These are phyloP conservation scores for Danionella dracula DNA, from an alignment of 2,797 vertebrate species.

Conservation along the genomic window DNA sequence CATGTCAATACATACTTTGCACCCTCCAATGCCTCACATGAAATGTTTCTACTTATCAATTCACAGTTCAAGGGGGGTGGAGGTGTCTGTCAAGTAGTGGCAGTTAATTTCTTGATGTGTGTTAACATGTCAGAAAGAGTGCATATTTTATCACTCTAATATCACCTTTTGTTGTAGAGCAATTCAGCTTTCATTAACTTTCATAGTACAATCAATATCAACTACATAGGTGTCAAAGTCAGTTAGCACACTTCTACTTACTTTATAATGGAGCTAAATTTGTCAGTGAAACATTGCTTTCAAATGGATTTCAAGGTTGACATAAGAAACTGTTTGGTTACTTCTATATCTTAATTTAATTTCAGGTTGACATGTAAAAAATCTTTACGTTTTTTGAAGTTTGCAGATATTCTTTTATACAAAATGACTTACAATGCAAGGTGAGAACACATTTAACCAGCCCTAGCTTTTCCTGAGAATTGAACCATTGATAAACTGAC, in stretches of 20 bases:
- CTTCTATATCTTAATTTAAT: no score
- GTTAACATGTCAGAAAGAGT: conserved; percentile 65
- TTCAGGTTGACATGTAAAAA: no score
- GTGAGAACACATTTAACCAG: no score
- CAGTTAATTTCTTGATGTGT: conserved; percentile 55
- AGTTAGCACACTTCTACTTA: conserved; percentile 66
- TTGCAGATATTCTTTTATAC: not conserved
- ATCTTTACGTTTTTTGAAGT: no score
- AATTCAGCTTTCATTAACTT: conserved; percentile 69
- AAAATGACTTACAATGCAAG: no score
- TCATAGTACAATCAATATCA: conserved; percentile 64
- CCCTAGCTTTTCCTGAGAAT: no score
- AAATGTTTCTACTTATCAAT: conserved; percentile 16
- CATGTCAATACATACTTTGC: not conserved
- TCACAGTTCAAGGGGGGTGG: conserved; percentile 15
- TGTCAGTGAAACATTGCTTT: conserved; percentile 61
- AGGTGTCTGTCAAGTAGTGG: conserved; percentile 34
- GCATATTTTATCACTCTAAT: conserved; percentile 64
- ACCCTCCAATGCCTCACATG: conserved; percentile 10
- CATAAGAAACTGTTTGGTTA: not conserved
- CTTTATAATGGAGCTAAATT: conserved; percentile 54
- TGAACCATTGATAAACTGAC: no score
- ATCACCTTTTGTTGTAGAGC: conserved; percentile 63
- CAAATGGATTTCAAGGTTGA: conserved; percentile 52
- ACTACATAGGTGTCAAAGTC: conserved; percentile 66